Percentiles rank a stretch among this genome's conserved stretches.
These are phyloP conservation scores for Agelas oroides DNA, from an alignment of 37 sponge, comb jelly and placozoan genomes.

Conservation along the genomic window DNA sequence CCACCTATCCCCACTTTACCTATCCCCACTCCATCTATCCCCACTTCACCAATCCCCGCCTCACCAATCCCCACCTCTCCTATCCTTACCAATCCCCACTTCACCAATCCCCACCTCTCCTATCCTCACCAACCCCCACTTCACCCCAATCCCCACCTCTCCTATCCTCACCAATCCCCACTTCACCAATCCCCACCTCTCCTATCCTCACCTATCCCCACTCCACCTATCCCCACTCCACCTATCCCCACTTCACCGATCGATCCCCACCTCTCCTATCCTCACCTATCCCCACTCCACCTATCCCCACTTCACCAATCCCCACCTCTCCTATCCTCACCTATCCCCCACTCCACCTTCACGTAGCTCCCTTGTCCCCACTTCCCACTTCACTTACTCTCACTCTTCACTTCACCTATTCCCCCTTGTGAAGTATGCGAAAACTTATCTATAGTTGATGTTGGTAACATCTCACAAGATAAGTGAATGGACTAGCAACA, in stretches of 20 bases:
- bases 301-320: background rate
- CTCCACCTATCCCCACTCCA: background rate
- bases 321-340: background rate
- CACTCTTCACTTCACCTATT: background rate
- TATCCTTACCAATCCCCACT: background rate
- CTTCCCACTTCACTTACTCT: background rate
- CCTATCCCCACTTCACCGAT: background rate
- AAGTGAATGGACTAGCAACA: no score
- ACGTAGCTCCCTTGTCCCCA: no score
- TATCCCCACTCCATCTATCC: background rate
- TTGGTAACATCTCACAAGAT: no score
- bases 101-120: background rate
- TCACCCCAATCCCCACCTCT: background rate
- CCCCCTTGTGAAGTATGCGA: no score
- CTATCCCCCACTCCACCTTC: background rate
- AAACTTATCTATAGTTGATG: no score
- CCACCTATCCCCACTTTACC: background rate
- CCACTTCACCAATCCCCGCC: background rate
- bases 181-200: no score
- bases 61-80: background rate
- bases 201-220: no score
- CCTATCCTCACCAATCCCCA: background rate
- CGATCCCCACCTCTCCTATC: no score
- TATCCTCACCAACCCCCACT: no score
- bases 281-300: background rate